phyloP scores from a whole-genome alignment of 2,113 vertebrate genomes.

The Bucco capensis region DNA sequence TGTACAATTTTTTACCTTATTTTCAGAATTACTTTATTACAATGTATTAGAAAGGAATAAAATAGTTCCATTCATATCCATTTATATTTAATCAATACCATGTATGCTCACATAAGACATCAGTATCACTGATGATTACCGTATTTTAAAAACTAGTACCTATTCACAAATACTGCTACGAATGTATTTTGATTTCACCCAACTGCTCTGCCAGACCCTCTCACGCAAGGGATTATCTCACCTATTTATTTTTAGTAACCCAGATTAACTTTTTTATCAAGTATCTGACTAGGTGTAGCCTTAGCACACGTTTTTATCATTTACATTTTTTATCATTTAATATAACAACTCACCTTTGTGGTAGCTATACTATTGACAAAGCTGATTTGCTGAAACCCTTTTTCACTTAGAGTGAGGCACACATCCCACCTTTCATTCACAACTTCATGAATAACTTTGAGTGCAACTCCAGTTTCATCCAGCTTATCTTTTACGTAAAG shows the following conservation, averaged over 20 bases:
- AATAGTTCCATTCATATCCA: not conserved
- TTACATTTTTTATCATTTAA: not conserved
- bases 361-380: conserved; percentile 99
- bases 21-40: not conserved
- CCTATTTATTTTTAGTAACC: not conserved
- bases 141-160: not conserved
- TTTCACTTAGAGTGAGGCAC: conserved; percentile 95
- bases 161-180: not conserved
- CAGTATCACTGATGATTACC: not conserved
- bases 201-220: not conserved
- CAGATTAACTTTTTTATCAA: not conserved
- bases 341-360: conserved; percentile 85
- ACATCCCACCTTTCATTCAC: conserved; percentile 97
- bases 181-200: not conserved
- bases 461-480: conserved; percentile 92
- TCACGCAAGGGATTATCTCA: not conserved
- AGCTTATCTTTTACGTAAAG: conserved; percentile 97
- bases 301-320: not conserved
- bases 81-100: not conserved
- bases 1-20: not conserved
- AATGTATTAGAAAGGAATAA: not conserved
- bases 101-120: not conserved
- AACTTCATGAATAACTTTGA: conserved; percentile 94
- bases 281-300: not conserved
- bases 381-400: conserved; percentile 98